Evolutionary conservation across 2,113 vertebrate genomes (phyloP).

Genomic region (Butorides virescens): DNA sequence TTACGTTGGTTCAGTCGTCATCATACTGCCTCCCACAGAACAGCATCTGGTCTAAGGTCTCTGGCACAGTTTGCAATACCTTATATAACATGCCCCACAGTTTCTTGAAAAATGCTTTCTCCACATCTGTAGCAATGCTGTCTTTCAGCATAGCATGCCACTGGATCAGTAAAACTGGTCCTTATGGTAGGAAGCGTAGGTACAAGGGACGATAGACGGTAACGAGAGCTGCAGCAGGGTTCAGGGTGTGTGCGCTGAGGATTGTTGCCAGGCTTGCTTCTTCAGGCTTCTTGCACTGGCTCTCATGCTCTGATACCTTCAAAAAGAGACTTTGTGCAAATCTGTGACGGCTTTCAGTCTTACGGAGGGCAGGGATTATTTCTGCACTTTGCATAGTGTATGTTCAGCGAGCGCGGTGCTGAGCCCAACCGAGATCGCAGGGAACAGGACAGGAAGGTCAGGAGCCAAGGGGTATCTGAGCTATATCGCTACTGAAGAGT

Average conservation of each 20-base stretch:
- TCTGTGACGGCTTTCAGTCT: background rate
- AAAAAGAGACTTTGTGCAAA: background rate
- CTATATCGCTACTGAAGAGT: background rate
- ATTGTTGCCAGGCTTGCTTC: background rate
- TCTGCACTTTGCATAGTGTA: background rate
- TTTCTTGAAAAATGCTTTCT: background rate
- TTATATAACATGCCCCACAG: background rate
- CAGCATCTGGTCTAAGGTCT: background rate
- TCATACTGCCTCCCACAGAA: background rate
- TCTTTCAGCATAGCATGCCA: background rate
- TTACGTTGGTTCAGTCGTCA: fast-evolving
- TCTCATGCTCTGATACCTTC: background rate
- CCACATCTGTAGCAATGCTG: background rate
- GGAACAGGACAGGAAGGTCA: background rate
- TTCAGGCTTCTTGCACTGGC: background rate
- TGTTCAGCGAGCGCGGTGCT: background rate
- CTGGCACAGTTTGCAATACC: background rate
- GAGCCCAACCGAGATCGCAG: background rate
- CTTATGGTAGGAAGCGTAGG: background rate
- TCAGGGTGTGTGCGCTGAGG: background rate
- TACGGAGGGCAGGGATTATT: background rate
- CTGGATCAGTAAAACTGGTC: background rate
- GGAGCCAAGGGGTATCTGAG: background rate
- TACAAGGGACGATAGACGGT: background rate
- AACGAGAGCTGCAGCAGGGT: background rate